phyloP scores from a whole-genome alignment of 2,797 vertebrate genomes.

The Morelia viridis region DNA sequence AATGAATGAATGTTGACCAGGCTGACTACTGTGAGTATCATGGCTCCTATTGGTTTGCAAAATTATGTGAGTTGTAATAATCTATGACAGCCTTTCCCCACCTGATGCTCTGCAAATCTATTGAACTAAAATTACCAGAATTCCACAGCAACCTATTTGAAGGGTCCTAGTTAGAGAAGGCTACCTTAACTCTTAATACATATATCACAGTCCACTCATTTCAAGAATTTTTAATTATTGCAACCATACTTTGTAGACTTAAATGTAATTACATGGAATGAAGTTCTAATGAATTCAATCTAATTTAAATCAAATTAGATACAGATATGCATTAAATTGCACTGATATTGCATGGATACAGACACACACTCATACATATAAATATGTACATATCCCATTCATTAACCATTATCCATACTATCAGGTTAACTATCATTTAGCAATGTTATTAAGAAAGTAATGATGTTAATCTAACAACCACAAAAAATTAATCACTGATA shows the following conservation, averaged over 20 bases:
- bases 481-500: not conserved
- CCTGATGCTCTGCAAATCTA: not conserved
- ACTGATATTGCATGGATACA: not conserved
- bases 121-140: not conserved
- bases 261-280: not conserved
- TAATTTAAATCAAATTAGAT: not conserved
- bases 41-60: not conserved
- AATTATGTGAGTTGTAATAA: not conserved
- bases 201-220: too few relatives aligned
- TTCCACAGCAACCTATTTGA: not conserved
- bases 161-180: not conserved
- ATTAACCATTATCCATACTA: not conserved
- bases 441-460: constrained; percentile 13
- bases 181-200: too few relatives aligned
- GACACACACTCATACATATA: not conserved
- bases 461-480: not conserved
- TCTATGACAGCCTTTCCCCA: too few relatives aligned
- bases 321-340: not conserved
- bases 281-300: not conserved
- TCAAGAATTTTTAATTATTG: not conserved
- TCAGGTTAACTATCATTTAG: constrained; percentile 18
- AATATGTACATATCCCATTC: not conserved
- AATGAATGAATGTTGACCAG: not conserved
- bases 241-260: not conserved
- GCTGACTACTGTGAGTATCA: not conserved